These are phyloP conservation scores for Indri indri DNA, from an alignment of 2,113 vertebrate species.

Conservation along the genomic window DNA sequence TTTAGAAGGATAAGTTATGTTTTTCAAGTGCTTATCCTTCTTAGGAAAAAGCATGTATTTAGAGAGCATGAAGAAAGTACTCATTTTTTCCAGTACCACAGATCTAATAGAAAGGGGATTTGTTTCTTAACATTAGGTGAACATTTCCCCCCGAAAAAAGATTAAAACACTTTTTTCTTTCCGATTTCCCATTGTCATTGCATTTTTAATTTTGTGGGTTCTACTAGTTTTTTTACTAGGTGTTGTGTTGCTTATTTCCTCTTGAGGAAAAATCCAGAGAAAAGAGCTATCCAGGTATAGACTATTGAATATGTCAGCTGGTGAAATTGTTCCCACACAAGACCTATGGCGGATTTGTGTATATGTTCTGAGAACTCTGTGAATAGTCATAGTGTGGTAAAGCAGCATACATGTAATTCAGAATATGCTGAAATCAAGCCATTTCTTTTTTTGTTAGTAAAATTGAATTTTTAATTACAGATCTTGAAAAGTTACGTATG, in stretches of 20 bases:
- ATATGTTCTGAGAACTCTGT: not conserved
- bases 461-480: slow-evolving; percentile 37
- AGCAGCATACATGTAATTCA: not conserved
- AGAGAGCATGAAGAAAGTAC: not conserved
- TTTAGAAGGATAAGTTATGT: not conserved
- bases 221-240: not conserved
- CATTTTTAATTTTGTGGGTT: not conserved
- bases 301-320: not conserved
- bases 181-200: not conserved
- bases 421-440: not conserved
- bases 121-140: not conserved
- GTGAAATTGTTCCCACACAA: not conserved
- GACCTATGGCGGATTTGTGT: not conserved
- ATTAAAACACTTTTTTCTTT: not conserved
- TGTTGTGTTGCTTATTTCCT: not conserved
- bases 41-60: not conserved
- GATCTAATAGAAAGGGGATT: not conserved
- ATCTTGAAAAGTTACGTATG: not conserved
- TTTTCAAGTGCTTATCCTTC: not conserved
- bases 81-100: not conserved
- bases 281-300: not conserved
- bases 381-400: not conserved
- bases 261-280: not conserved
- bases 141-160: not conserved
- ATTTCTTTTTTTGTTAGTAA: not conserved